phyloP scores from a whole-genome alignment of 2,113 vertebrate species.

The Pseudonaja textilis region DNA sequence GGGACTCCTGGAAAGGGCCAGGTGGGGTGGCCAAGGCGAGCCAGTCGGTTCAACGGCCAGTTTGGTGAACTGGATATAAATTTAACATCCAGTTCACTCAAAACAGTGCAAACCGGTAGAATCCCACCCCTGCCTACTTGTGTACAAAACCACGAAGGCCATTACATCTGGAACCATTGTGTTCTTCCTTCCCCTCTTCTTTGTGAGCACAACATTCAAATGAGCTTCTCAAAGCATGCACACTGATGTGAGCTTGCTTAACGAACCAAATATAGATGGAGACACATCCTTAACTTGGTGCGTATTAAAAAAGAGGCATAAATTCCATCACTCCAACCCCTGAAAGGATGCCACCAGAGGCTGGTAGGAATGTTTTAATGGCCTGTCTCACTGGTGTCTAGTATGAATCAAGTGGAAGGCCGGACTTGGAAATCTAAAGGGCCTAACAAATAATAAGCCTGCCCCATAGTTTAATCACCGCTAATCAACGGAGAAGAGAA shows the following conservation, averaged over 20 bases:
- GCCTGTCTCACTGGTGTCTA: neutral
- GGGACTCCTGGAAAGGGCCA: too few species aligned
- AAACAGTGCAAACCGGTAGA: too few species aligned
- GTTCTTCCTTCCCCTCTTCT: neutral
- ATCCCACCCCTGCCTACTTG: too few species aligned
- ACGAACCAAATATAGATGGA: neutral
- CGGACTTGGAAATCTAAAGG: constrained; percentile 15
- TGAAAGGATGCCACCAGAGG: neutral
- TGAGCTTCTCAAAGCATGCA: neutral
- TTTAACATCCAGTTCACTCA: too few species aligned
- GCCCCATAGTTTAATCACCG: constrained; percentile 17
- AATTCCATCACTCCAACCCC: too few species aligned
- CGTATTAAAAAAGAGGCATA: neutral
- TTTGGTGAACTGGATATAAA: too few species aligned
- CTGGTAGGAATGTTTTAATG: neutral
- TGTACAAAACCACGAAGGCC: too few species aligned
- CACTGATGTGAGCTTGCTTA: neutral
- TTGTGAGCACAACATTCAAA: neutral
- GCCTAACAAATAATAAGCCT: neutral
- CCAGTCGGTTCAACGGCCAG: too few species aligned
- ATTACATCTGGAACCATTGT: neutral
- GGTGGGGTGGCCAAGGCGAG: too few species aligned
- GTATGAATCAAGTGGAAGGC: neutral
- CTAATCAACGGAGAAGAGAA: constrained; percentile 2
- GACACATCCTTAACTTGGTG: neutral